Evolutionary conservation across 2,888 invertebrate species (phyloP).

Genomic region (Mesoligia furuncula): DNA sequence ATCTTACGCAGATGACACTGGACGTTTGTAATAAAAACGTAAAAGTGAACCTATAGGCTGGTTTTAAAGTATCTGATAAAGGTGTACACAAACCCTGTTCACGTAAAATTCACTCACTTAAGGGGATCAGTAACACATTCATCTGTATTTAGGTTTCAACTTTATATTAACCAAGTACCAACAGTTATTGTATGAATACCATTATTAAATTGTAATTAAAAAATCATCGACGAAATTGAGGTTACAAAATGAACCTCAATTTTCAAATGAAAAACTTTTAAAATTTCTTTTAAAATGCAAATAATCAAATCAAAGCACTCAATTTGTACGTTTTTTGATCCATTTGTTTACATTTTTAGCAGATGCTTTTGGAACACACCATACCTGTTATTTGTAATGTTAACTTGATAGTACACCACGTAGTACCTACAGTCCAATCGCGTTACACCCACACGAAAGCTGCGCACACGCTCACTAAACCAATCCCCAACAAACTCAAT

Average conservation of each 20-base stretch:
- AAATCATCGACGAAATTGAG: background rate
- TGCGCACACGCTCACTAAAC: slow-evolving; percentile 35
- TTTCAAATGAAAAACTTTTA: background rate
- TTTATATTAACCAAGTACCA: background rate
- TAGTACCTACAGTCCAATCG: no score
- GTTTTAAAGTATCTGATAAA: background rate
- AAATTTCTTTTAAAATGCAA: background rate
- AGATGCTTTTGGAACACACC: background rate
- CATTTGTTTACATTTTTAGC: background rate
- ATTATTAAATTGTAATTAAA: background rate
- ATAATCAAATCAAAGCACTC: background rate
- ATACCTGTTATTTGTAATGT: background rate
- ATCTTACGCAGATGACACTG: background rate
- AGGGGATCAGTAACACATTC: background rate
- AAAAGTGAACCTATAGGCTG: background rate
- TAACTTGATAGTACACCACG: background rate
- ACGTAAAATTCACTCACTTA: background rate
- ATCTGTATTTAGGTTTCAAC: background rate
- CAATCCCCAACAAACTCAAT: background rate
- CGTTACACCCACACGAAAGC: background rate
- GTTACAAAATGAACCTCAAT: background rate
- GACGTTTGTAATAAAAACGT: background rate
- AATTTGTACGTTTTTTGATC: background rate
- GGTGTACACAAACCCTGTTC: background rate
- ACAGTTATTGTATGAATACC: background rate